Percentiles rank a stretch among this genome's conserved stretches.
Conservation (phyloP, 1,140 invertebrate species). For the Drosophila leontia region DNA sequence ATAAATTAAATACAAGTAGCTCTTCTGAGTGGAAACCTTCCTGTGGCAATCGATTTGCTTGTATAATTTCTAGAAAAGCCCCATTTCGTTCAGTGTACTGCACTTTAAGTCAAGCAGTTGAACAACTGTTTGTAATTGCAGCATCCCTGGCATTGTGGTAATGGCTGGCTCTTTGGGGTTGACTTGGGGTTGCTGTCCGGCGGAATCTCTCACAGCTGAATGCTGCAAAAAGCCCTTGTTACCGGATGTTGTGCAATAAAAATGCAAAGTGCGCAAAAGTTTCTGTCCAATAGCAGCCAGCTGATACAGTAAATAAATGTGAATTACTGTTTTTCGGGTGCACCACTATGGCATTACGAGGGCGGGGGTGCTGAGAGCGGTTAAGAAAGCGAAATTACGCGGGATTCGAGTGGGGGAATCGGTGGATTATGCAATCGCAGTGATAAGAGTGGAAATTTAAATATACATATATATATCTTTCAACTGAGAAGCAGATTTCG, state of each 20-base stretch:
- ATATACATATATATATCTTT: not conserved
- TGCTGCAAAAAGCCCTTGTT: constrained; percentile 68
- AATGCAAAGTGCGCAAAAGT: constrained; percentile 78
- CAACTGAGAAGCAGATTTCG: too few species aligned
- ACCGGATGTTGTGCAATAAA: constrained; percentile 82
- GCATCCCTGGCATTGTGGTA: constrained; percentile 49
- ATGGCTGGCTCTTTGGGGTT: constrained; percentile 55
- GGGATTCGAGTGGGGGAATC: not conserved
- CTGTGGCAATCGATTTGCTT: too few species aligned
- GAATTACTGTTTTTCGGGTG: constrained; percentile 41
- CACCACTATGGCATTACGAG: constrained; percentile 7
- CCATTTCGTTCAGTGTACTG: constrained; percentile 9
- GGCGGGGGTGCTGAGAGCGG: not conserved
- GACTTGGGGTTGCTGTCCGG: constrained; percentile 46
- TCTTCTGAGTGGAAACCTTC: not conserved
- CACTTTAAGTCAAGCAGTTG: constrained; percentile 80
- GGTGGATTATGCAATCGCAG: not conserved
- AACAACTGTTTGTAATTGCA: constrained; percentile 82
- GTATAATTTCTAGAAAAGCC: not conserved
- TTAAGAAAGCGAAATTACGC: constrained; percentile 2
- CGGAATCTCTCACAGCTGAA: constrained; percentile 61
- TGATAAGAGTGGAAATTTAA: not conserved
- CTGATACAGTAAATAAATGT: constrained; percentile 65
- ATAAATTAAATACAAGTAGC: not conserved
- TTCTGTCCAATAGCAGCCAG: constrained; percentile 38